A percentile compares a stretch with the other conserved stretches of the same genome.
Evolutionary conservation across 2,888 invertebrate species (phyloP).

Genomic region (Clunio marinus): DNA sequence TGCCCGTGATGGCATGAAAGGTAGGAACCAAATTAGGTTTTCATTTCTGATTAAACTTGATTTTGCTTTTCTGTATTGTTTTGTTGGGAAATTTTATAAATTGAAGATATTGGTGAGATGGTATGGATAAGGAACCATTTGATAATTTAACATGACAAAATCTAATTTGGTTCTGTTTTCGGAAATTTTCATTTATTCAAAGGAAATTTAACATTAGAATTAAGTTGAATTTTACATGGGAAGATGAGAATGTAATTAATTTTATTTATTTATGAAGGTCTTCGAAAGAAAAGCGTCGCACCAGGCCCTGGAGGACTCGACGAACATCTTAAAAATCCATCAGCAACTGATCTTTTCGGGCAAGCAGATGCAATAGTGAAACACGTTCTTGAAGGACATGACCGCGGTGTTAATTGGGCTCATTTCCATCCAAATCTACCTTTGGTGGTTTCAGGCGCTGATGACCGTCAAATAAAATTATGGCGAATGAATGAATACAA

Average conservation of each 20-base stretch:
- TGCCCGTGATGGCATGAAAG: conserved; percentile 44
- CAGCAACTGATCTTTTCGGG: conserved; percentile 92
- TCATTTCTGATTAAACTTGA: neutral
- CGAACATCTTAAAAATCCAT: conserved; percentile 79
- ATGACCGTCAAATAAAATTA: conserved; percentile 93
- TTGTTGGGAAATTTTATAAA: neutral
- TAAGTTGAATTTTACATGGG: too few species aligned
- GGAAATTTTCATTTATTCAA: neutral
- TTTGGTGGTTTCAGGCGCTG: conserved; percentile 95
- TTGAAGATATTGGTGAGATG: too few species aligned
- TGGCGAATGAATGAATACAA: conserved; percentile 99
- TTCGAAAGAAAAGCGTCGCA: conserved; percentile 95
- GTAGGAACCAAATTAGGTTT: conserved; percentile 40
- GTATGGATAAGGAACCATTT: too few species aligned
- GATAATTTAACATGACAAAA: neutral
- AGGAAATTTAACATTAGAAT: neutral
- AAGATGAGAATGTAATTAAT: too few species aligned
- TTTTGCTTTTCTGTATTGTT: neutral
- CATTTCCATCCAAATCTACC: conserved; percentile 93
- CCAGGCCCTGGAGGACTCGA: conserved; percentile 90
- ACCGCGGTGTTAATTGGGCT: conserved; percentile 98
- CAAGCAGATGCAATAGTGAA: conserved; percentile 88
- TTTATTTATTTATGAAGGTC: conserved; percentile 53
- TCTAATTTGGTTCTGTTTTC: conserved; percentile 31
- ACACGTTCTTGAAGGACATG: conserved; percentile 88